These are phyloP conservation scores for Salmo trutta DNA, from an alignment of 2,797 vertebrate species.

Conservation along the genomic window DNA sequence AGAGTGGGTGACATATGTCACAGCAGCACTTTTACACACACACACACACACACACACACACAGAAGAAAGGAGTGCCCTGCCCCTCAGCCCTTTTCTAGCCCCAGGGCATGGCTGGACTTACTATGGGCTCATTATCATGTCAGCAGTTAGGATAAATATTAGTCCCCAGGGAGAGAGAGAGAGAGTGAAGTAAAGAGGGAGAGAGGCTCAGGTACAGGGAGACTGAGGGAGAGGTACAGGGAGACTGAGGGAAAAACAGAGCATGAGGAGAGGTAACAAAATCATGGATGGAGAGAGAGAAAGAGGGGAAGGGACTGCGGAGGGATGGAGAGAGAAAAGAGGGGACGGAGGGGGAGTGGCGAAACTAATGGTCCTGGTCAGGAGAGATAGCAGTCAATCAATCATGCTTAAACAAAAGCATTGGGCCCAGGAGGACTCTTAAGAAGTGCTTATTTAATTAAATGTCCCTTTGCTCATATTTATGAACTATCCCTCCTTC, in stretches of 20 bases:
- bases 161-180: slow-evolving; percentile 59
- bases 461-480: slow-evolving; percentile 98
- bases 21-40: not conserved
- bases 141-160: slow-evolving; percentile 75
- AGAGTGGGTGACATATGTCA: not conserved
- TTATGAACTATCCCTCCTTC: slow-evolving; percentile 93
- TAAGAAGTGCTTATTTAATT: slow-evolving; percentile 99
- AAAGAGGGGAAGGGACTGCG: not conserved
- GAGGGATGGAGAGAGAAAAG: slow-evolving; percentile 30
- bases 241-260: not conserved
- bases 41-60: not conserved
- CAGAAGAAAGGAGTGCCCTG: slow-evolving; percentile 34
- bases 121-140: slow-evolving; percentile 76
- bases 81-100: slow-evolving; percentile 63
- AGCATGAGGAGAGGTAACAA: slow-evolving; percentile 12
- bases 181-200: slow-evolving; percentile 38
- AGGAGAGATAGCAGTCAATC: slow-evolving; percentile 84
- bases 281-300: slow-evolving; percentile 17
- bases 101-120: slow-evolving; percentile 69
- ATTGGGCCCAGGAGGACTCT: slow-evolving; percentile 92
- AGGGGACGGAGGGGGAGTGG: slow-evolving; percentile 51
- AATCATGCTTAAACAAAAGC: slow-evolving; percentile 99
- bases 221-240: not conserved
- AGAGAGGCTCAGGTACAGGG: slow-evolving; percentile 39
- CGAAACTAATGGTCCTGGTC: slow-evolving; percentile 78